A percentile compares a stretch with the other conserved stretches of the same genome.
Evolutionary conservation across 2,888 invertebrate genomes (phyloP).

Genomic region (Lucinisca nassula): DNA sequence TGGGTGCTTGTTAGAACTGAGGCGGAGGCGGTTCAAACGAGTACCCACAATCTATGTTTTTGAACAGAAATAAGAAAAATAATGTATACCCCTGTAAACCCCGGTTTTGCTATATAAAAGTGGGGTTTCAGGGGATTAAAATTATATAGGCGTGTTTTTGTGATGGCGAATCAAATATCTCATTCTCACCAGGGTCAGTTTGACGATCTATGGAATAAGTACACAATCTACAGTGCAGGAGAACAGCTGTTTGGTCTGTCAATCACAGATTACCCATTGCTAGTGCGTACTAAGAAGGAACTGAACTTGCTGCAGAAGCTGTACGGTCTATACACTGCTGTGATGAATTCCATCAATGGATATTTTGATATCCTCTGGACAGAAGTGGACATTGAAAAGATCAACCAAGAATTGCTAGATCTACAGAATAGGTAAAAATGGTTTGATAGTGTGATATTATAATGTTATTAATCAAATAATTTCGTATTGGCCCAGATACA

Average conservation of each 20-base stretch:
- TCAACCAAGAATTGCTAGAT: constrained; percentile 85
- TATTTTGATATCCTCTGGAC: constrained; percentile 87
- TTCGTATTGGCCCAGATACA: too few relatives aligned
- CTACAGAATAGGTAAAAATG: constrained; percentile 86
- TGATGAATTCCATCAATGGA: constrained; percentile 86
- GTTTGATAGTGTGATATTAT: too few relatives aligned
- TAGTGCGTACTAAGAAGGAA: constrained; percentile 85
- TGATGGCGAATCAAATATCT: too few relatives aligned
- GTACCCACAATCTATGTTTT: too few relatives aligned
- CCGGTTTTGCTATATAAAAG: too few relatives aligned
- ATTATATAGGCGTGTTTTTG: too few relatives aligned
- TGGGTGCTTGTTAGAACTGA: too few relatives aligned
- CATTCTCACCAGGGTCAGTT: constrained; percentile 85
- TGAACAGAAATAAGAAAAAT: too few relatives aligned
- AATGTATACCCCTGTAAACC: too few relatives aligned
- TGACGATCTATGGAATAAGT: constrained; percentile 86
- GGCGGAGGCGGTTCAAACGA: too few relatives aligned
- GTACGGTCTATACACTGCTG: constrained; percentile 86
- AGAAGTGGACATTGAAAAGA: constrained; percentile 87
- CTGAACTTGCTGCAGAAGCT: constrained; percentile 87
- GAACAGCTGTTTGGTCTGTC: constrained; percentile 87
- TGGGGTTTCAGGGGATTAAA: too few relatives aligned
- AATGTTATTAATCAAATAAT: too few relatives aligned
- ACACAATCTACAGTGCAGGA: constrained; percentile 85
- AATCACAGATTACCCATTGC: constrained; percentile 85